phyloP scores from a whole-genome alignment of 2,113 vertebrate species.

The Arothron firmamentum region DNA sequence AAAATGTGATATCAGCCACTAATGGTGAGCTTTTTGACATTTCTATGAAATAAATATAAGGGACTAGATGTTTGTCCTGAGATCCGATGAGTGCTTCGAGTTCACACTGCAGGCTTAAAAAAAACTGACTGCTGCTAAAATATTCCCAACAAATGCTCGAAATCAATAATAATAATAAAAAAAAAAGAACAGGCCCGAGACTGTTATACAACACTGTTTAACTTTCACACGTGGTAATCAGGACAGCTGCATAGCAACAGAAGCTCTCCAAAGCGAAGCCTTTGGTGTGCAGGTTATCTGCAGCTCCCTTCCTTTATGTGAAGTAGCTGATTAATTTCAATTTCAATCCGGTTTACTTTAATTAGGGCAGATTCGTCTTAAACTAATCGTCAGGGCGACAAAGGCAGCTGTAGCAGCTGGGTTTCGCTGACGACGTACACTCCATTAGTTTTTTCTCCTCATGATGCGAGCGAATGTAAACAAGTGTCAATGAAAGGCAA shows the following conservation, averaged over 20 bases:
- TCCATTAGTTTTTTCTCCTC: neutral
- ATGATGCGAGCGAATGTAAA: constrained; percentile 8
- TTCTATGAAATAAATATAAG: too few relatives aligned
- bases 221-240: neutral
- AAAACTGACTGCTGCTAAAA: neutral
- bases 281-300: neutral
- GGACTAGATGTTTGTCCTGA: neutral
- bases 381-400: neutral
- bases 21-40: too few relatives aligned
- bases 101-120: neutral
- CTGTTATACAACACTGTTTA: neutral
- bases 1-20: too few relatives aligned
- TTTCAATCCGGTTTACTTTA: neutral
- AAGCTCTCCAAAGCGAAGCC: neutral
- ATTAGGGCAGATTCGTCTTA: neutral
- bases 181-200: neutral
- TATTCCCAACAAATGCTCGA: neutral
- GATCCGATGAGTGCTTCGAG: neutral
- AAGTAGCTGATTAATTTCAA: neutral
- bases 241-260: constrained; percentile 1
- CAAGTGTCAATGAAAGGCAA: constrained; percentile 36
- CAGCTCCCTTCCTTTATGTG: neutral
- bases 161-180: too few relatives aligned
- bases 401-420: too few relatives aligned
- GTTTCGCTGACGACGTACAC: neutral